phyloP scores from a whole-genome alignment of 2,888 invertebrate genomes.

The Leptura quadrifasciata region DNA sequence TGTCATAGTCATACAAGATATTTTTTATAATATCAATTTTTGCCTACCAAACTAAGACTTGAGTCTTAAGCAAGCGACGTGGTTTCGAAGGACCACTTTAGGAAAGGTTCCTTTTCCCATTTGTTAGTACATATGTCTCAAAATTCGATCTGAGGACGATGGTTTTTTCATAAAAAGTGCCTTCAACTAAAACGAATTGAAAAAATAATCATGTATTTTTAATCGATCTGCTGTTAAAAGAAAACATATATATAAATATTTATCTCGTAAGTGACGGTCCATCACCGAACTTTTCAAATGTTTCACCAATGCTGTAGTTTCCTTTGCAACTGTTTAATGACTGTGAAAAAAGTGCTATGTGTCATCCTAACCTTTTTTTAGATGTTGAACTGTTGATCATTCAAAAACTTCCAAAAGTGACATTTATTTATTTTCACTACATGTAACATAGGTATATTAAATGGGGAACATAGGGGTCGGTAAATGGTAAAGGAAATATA shows the following conservation, averaged over 20 bases:
- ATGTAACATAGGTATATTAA: conserved; percentile 24
- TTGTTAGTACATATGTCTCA: background rate
- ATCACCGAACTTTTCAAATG: conserved; percentile 20
- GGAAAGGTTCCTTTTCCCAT: background rate
- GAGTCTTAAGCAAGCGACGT: background rate
- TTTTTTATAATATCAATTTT: too few relatives aligned
- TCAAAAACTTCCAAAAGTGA: conserved; percentile 38
- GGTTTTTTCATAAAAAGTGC: conserved; percentile 28
- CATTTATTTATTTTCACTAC: conserved; percentile 28
- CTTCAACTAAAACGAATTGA: conserved; percentile 18
- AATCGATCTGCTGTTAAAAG: background rate
- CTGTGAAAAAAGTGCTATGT: conserved; percentile 32
- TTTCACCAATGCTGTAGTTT: background rate
- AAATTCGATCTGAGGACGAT: background rate
- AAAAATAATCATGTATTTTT: conserved; percentile 10
- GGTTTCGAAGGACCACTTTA: background rate
- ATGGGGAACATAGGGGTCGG: too few relatives aligned
- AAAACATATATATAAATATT: too few relatives aligned
- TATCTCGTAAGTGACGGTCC: background rate
- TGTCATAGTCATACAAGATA: too few relatives aligned
- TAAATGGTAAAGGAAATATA: too few relatives aligned
- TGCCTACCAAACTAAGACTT: too few relatives aligned
- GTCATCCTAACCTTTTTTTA: conserved; percentile 38
- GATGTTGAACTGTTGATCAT: conserved; percentile 34
- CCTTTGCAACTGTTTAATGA: conserved; percentile 22